phyloP scores from a whole-genome alignment of 2,113 vertebrate species.

The Struthidea cinerea region DNA sequence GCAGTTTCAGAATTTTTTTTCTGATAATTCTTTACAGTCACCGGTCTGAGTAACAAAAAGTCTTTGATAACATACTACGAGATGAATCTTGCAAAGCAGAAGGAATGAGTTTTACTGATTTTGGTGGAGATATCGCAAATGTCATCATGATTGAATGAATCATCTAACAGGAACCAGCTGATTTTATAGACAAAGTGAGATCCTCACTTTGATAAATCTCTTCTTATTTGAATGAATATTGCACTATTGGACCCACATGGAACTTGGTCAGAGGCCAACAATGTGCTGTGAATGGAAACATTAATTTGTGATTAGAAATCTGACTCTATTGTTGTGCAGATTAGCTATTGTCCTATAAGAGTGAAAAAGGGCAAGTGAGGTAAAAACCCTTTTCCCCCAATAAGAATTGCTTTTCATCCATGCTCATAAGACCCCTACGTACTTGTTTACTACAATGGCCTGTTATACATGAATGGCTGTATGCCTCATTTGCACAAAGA shows the following conservation, averaged over 20 bases:
- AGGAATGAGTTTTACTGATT: constrained; percentile 52
- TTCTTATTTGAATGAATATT: constrained; percentile 36
- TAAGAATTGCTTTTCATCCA: background rate
- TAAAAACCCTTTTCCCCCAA: background rate
- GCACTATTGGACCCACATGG: constrained; percentile 53
- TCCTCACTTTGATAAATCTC: constrained; percentile 51
- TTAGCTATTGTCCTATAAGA: background rate
- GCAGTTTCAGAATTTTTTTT: constrained; percentile 8
- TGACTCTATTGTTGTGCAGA: constrained; percentile 8
- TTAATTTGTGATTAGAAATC: constrained; percentile 30
- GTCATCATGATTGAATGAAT: constrained; percentile 49
- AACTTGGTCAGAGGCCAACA: constrained; percentile 19
- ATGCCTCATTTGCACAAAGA: background rate
- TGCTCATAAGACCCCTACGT: background rate
- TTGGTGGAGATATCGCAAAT: constrained; percentile 46
- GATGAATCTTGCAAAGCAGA: background rate
- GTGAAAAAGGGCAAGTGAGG: constrained; percentile 26
- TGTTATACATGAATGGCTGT: background rate
- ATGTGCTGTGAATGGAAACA: background rate
- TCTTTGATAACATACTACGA: constrained; percentile 30
- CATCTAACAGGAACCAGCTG: constrained; percentile 54
- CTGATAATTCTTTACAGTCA: constrained; percentile 32
- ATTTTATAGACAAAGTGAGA: constrained; percentile 44
- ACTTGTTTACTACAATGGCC: background rate
- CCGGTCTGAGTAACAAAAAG: background rate